A percentile compares a stretch with the other conserved stretches of the same genome.
Evolutionary conservation across 2,797 vertebrate species (phyloP).

Genomic region (Chanos chanos): DNA sequence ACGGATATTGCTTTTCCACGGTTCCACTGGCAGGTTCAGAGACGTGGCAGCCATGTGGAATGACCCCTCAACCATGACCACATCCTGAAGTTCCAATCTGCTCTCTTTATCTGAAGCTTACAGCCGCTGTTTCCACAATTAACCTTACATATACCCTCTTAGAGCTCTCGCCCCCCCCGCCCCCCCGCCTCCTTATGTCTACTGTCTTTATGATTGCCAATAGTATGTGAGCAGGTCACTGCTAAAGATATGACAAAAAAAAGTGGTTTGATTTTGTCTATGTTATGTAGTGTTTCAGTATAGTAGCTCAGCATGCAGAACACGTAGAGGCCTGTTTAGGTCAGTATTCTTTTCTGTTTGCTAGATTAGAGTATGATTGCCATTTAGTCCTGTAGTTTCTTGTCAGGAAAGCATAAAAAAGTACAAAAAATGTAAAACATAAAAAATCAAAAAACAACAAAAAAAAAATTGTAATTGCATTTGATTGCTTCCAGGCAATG

Average conservation of each 20-base stretch:
- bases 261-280: conserved; percentile 48
- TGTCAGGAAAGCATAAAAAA: conserved; percentile 51
- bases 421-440: conserved; percentile 44
- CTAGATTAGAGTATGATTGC: conserved; percentile 47
- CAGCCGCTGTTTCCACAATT: conserved; percentile 47
- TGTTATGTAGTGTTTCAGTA: conserved; percentile 49
- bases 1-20: conserved; percentile 67
- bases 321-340: conserved; percentile 47
- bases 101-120: conserved; percentile 58
- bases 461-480: conserved; percentile 19
- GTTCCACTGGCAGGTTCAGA: conserved; percentile 75
- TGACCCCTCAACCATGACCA: conserved; percentile 76
- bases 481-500: conserved; percentile 50
- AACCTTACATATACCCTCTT: conserved; percentile 49
- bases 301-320: conserved; percentile 61
- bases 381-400: conserved; percentile 45
- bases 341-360: conserved; percentile 48
- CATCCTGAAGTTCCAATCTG: conserved; percentile 71
- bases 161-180: conserved; percentile 36
- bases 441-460: conserved; percentile 16
- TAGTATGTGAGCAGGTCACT: conserved; percentile 35
- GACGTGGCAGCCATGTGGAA: conserved; percentile 79
- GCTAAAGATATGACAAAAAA: conserved; percentile 27
- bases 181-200: no score
- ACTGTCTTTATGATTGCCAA: conserved; percentile 37